Evolutionary conservation across 2,113 vertebrate genomes (phyloP).

Genomic region (Oncorhynchus masou): DNA sequence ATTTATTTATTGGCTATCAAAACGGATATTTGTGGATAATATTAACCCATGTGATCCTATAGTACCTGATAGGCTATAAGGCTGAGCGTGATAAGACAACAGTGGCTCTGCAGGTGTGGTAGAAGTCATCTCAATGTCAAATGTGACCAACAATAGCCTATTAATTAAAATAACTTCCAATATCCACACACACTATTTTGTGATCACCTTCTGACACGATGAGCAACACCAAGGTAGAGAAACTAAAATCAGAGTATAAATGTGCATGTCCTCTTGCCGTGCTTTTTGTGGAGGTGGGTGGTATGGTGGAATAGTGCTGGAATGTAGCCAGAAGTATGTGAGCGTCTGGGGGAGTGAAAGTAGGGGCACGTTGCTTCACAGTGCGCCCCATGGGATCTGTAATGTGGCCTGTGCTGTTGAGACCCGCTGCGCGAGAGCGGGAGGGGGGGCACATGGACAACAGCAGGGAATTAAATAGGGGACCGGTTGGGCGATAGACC

Average conservation of each 20-base stretch:
- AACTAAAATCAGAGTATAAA: not conserved
- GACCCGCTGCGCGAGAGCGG: conserved; percentile 65
- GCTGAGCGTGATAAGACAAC: too few relatives aligned
- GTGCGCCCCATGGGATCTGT: conserved; percentile 68
- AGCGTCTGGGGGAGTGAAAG: conserved; percentile 71
- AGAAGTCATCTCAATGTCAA: too few relatives aligned
- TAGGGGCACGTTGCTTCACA: conserved; percentile 50
- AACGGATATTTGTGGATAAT: too few relatives aligned
- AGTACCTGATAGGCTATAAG: too few relatives aligned
- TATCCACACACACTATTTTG: too few relatives aligned
- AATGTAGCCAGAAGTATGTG: conserved; percentile 77
- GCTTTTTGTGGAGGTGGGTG: conserved; percentile 13
- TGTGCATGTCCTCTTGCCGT: not conserved
- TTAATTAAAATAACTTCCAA: too few relatives aligned
- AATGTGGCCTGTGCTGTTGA: conserved; percentile 66
- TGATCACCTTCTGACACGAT: not conserved
- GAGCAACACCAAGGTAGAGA: not conserved
- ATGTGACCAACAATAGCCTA: too few relatives aligned
- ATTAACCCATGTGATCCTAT: too few relatives aligned
- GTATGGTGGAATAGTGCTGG: conserved; percentile 72
- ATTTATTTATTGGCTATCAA: too few relatives aligned
- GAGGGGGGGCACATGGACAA: conserved; percentile 56
- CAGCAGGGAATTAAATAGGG: conserved; percentile 69
- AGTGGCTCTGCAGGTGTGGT: too few relatives aligned
- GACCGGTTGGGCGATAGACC: conserved; percentile 52